These are phyloP conservation scores for Argyrosomus regius DNA, from an alignment of 2,797 vertebrate species.

Conservation along the genomic window DNA sequence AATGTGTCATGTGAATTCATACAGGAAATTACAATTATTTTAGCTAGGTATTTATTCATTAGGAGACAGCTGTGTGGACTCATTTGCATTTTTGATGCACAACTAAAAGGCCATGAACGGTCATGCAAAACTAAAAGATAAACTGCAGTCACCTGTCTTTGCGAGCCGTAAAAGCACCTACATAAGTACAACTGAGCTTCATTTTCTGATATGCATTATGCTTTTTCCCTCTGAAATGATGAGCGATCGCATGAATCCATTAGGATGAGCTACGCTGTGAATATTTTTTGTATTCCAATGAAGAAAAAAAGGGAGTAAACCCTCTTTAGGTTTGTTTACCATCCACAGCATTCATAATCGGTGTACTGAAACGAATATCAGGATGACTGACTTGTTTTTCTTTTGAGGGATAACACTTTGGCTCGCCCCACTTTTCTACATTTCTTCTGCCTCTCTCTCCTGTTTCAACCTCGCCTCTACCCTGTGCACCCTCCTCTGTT, in stretches of 20 bases:
- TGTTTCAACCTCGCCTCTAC: background rate
- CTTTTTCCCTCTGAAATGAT: background rate
- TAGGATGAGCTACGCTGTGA: background rate
- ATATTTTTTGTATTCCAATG: background rate
- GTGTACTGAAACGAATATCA: slow-evolving; percentile 5
- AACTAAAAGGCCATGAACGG: background rate
- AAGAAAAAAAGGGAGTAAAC: background rate
- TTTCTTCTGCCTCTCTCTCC: slow-evolving; percentile 2
- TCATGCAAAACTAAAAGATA: slow-evolving; percentile 35
- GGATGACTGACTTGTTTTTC: slow-evolving; percentile 37
- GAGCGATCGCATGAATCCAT: background rate
- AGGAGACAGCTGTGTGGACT: background rate
- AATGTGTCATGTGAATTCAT: background rate
- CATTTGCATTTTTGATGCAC: slow-evolving; percentile 24
- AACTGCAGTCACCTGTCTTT: slow-evolving; percentile 1
- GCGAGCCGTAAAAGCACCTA: background rate
- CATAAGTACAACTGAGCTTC: background rate
- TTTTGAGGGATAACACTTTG: slow-evolving; percentile 26
- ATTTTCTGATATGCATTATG: background rate
- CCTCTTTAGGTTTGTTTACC: slow-evolving; percentile 10
- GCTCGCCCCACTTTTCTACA: background rate
- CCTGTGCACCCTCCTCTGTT: background rate
- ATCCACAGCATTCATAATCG: background rate
- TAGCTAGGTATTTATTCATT: background rate
- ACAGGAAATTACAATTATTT: background rate